Base-by-base conservation (phyloP, 2,113 vertebrate species). In the Loxodonta africana region DNA sequence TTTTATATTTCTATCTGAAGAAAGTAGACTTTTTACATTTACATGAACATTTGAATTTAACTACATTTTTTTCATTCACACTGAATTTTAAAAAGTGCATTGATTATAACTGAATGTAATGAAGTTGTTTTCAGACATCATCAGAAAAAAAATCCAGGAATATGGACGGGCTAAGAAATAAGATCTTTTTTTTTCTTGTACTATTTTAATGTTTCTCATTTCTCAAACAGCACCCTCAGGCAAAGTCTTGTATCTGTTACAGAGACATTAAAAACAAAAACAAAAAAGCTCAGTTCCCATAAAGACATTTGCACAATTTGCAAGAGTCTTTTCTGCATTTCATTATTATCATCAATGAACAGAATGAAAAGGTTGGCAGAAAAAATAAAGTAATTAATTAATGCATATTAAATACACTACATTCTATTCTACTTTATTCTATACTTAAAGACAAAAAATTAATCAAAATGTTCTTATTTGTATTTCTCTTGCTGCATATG, bases 141-240 rank as follows among this genome's bases (percentile, higher is more conserved):
- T 67, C 82, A 93, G 84, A 0, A 41, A 97, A 57, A 95, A 80
- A 53, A 33, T 46, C 33, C 77, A 94, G 26, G 14, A 87, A 91
- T 62, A 57, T 26, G 51, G 88, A 92, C 69, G 80, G 48, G 44
- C 95, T 83, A 69, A 96, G 63, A 94, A 96, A 96, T 65, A 92
- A 90, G 67, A 85, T 9, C 76, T 96, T 6, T 62, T 20, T 60
- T 1, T 21, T 57, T 14, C 5, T 87, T 71, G 89, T 65, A 65
- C n/a, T 81, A 60, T 95, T 96, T 97, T 97, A 98, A 97, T 97
- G 86, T 67, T 97, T 95, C 91, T 97, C 93, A 97, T 95, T 97
- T 97, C 87, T 96, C 87, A 96, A 95, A 96, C 80, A 95, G n/a
- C 4, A 53, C 86, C 97, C 96, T 95, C 88, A 95, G 96, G 97